Evolutionary conservation across 2,888 invertebrate genomes (phyloP).

Genomic region (Adelphocoris suturalis): DNA sequence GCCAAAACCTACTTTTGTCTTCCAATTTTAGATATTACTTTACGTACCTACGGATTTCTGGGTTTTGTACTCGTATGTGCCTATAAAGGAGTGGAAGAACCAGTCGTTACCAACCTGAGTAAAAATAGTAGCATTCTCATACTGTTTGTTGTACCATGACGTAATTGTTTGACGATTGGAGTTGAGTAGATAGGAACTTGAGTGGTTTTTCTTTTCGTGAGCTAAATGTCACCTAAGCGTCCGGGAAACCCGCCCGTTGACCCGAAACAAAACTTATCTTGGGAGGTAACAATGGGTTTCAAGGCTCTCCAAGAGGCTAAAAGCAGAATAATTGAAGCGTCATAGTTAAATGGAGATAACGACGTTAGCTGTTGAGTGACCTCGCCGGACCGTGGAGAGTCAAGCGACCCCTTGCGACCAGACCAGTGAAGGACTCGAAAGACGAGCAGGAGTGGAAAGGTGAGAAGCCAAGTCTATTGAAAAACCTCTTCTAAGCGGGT

Average conservation of each 20-base stretch:
- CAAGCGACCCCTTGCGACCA: conserved; percentile 7
- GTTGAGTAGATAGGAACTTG: neutral
- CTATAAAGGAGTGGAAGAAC: neutral
- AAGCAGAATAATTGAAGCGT: conserved; percentile 67
- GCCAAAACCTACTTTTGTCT: too few species aligned
- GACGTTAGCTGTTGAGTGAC: conserved; percentile 51
- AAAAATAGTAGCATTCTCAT: too few species aligned
- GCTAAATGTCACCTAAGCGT: neutral
- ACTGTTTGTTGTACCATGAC: too few species aligned
- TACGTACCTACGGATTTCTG: neutral
- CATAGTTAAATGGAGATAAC: conserved; percentile 65
- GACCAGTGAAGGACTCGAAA: neutral
- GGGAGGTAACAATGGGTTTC: conserved; percentile 35
- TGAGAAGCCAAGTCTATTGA: too few species aligned
- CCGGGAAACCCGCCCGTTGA: conserved; percentile 1
- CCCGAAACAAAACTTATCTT: conserved; percentile 23
- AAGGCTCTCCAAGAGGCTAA: conserved; percentile 43
- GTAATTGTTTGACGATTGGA: neutral
- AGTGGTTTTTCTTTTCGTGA: neutral
- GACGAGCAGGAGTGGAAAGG: neutral
- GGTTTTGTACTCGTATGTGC: neutral
- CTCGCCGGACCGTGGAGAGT: conserved; percentile 50
- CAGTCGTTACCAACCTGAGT: neutral
- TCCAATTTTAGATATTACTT: too few species aligned
- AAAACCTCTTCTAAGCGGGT: too few species aligned